Evolutionary conservation across 2,888 invertebrate genomes (phyloP), one percentile per base, ranked within the genome.

Genomic region (Cheilosia grossa): DNA sequence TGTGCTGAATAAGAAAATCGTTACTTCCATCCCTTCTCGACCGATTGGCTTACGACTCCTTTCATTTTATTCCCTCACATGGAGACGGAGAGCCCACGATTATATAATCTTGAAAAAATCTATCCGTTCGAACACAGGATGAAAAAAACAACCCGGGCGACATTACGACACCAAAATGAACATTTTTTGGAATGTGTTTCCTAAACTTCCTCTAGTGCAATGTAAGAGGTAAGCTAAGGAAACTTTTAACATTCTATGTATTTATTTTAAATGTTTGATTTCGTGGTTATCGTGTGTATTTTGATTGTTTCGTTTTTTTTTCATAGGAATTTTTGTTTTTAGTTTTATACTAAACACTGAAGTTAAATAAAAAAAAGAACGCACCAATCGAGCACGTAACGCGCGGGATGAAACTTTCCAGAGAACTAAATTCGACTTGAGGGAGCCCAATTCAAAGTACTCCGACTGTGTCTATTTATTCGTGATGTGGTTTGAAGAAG

Each of bases 351-450:
- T 54, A 56, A 37, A 27, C 42, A 64, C 42, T 24, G 54, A 70
- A 53, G 40, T 53, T 6, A n/a, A 61, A 69, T 33, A 63, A 63
- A 42, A 19, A 5, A 19, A 64, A 27, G 0, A 40, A 75, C 83
- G 70, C 74, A 85, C 80, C 83, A 80, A 61, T 75, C 75, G 30
- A 80, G 30, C 59, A 64, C 70, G 66, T 58, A 56, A 66, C 80
- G 58, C 83, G 75, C 66, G 80, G 66, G 80, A 75, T 80, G 80
- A 59, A 85, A 75, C 70, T 75, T 75, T 75, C 59, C 74, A 66
- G 83, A 80, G 74, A 85, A 85, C 83, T 85, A 47, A 83, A 74
- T 67, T 80, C 64, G 64, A 53, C 80, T 75, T 54, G 83, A 53
- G 74, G 80, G 70, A 74, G 70, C 10, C 64, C 63, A 33, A 59